These are phyloP conservation scores for Archivesica marissinica DNA, from an alignment of 1,140 invertebrate species.

Conservation along the genomic window DNA sequence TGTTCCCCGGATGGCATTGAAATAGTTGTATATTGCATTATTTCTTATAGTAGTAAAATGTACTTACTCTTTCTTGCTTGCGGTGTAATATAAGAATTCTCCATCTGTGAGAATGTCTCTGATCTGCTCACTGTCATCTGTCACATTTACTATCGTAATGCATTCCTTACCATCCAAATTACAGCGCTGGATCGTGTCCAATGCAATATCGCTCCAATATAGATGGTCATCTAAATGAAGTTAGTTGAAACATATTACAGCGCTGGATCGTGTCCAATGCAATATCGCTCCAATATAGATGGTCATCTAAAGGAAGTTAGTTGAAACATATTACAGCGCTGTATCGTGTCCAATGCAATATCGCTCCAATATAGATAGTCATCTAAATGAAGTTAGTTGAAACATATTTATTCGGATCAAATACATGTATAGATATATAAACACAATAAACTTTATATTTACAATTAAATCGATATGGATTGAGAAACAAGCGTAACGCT, in stretches of 20 bases:
- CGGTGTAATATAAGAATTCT: slow-evolving; percentile 4
- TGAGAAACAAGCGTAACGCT: too few relatives aligned
- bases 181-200: slow-evolving; percentile 14
- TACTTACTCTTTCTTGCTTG: slow-evolving; percentile 5
- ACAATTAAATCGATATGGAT: too few relatives aligned
- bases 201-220: neutral
- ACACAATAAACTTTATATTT: too few relatives aligned
- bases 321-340: neutral
- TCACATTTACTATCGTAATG: slow-evolving; percentile 19
- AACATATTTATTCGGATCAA: too few relatives aligned
- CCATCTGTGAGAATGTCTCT: slow-evolving; percentile 31
- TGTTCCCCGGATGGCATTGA: too few relatives aligned
- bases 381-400: neutral
- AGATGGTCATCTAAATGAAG: neutral
- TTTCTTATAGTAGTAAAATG: too few relatives aligned
- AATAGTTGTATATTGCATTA: too few relatives aligned
- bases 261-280: neutral
- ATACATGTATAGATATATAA: too few relatives aligned
- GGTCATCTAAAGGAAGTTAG: slow-evolving; percentile 7
- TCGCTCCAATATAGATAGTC: slow-evolving; percentile 11
- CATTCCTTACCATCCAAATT: slow-evolving; percentile 15
- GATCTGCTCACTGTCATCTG: neutral
- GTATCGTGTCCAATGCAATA: neutral
- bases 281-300: neutral
- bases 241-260: slow-evolving; percentile 24